These are phyloP conservation scores for Synodontis membranacea DNA, from an alignment of 2,113 vertebrate genomes.

Conservation along the genomic window DNA sequence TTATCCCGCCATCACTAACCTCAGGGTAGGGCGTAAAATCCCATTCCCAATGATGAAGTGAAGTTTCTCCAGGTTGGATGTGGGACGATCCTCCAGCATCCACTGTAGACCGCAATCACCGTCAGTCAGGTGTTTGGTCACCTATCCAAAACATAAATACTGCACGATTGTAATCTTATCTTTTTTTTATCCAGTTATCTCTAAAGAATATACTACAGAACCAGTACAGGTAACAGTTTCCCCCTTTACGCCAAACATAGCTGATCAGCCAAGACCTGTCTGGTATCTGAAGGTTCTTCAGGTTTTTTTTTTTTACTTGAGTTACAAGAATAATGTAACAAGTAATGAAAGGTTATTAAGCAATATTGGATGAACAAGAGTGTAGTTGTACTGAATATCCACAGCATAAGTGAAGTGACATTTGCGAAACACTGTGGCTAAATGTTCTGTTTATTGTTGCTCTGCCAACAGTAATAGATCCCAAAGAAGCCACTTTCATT, in stretches of 20 bases:
- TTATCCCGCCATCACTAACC: slow-evolving; percentile 68
- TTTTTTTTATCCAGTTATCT: neutral
- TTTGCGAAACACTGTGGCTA: neutral
- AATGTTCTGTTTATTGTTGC: neutral
- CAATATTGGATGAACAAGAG: neutral
- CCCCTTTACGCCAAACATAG: neutral
- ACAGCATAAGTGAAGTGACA: neutral
- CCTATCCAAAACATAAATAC: slow-evolving; percentile 67
- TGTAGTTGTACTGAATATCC: neutral
- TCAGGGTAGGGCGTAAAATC: slow-evolving; percentile 88
- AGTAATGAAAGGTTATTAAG: neutral
- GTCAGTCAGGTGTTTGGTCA: slow-evolving; percentile 90
- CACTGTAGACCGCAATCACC: slow-evolving; percentile 86
- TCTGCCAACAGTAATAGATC: neutral
- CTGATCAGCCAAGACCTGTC: neutral
- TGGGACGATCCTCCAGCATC: slow-evolving; percentile 95
- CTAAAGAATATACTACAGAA: neutral
- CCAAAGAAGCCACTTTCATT: neutral
- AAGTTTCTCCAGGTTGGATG: slow-evolving; percentile 97
- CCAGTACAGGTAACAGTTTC: neutral
- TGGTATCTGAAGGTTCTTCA: neutral
- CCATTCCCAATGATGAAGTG: slow-evolving; percentile 98
- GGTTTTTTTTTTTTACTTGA: neutral
- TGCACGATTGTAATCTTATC: neutral
- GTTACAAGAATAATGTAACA: neutral